These are phyloP conservation scores for Cheilosia soror DNA, from an alignment of 2,888 invertebrate genomes.

Conservation along the genomic window DNA sequence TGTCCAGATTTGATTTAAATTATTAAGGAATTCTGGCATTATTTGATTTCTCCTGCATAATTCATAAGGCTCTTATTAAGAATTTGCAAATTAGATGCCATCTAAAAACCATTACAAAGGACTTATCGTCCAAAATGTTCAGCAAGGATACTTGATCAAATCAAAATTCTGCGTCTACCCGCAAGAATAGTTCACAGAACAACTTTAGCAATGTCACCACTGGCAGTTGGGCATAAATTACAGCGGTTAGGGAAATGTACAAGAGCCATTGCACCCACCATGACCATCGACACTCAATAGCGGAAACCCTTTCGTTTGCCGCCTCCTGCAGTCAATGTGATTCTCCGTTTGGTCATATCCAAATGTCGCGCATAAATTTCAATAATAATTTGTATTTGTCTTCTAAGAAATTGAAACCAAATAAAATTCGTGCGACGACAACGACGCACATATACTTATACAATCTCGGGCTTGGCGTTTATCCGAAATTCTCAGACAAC, in stretches of 20 bases:
- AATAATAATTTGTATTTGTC: slow-evolving; percentile 31
- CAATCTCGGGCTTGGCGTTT: slow-evolving; percentile 4
- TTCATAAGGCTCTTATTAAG: background rate
- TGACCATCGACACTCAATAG: background rate
- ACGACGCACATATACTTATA: background rate
- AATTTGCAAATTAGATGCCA: background rate
- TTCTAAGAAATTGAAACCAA: slow-evolving; percentile 11
- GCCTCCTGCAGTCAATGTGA: background rate
- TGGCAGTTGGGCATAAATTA: slow-evolving; percentile 20
- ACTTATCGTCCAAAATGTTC: background rate
- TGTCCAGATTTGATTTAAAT: background rate
- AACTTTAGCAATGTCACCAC: no score
- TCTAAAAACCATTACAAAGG: slow-evolving; percentile 4
- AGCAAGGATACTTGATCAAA: background rate
- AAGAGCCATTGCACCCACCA: background rate
- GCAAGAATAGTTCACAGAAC: background rate
- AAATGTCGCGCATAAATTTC: slow-evolving; percentile 32
- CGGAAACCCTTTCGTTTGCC: background rate
- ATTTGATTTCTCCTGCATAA: background rate
- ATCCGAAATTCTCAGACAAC: slow-evolving; percentile 19
- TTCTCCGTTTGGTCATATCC: slow-evolving; percentile 7
- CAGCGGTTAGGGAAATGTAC: background rate
- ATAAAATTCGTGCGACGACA: slow-evolving; percentile 9
- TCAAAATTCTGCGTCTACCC: background rate
- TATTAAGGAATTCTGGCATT: background rate